Evolutionary conservation across 1,140 invertebrate species (phyloP).

Genomic region (Drosophila navojoa): DNA sequence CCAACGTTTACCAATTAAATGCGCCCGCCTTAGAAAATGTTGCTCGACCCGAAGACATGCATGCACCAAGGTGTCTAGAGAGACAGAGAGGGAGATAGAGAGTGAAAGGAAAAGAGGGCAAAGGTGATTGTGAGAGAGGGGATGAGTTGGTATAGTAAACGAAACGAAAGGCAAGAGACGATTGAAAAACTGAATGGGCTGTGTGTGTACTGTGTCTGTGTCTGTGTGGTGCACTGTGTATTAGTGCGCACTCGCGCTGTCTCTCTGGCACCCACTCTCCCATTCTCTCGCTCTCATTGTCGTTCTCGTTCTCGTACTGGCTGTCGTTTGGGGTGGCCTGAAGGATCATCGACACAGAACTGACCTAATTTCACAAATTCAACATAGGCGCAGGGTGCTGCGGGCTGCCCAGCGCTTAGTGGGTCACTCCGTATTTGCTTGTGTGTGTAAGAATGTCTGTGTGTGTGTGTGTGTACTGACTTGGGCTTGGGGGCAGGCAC

Average conservation of each 20-base stretch:
- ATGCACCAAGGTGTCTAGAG: slow-evolving; percentile 3
- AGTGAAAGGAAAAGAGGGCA: not conserved
- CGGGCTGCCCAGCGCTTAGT: slow-evolving; percentile 60
- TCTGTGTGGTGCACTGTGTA: slow-evolving; percentile 30
- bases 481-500: slow-evolving; percentile 33
- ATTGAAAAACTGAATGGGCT: slow-evolving; percentile 72
- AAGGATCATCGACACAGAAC: slow-evolving; percentile 84
- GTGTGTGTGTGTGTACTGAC: slow-evolving; percentile 33
- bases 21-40: slow-evolving; percentile 51
- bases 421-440: slow-evolving; percentile 63
- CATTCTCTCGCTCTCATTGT: slow-evolving; percentile 6
- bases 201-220: slow-evolving; percentile 32
- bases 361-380: slow-evolving; percentile 84
- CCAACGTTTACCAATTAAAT: slow-evolving; percentile 77
- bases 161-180: slow-evolving; percentile 58
- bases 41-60: slow-evolving; percentile 21
- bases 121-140: not conserved
- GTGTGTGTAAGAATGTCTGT: slow-evolving; percentile 6
- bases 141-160: slow-evolving; percentile 56
- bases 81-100: too few species aligned
- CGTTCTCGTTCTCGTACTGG: slow-evolving; percentile 18
- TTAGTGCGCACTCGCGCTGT: slow-evolving; percentile 71
- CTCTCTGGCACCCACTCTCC: slow-evolving; percentile 44
- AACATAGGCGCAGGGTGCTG: slow-evolving; percentile 69
- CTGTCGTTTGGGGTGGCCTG: slow-evolving; percentile 51